phyloP scores from a whole-genome alignment of 2,797 vertebrate genomes.

The Zenarchopterus dispar region DNA sequence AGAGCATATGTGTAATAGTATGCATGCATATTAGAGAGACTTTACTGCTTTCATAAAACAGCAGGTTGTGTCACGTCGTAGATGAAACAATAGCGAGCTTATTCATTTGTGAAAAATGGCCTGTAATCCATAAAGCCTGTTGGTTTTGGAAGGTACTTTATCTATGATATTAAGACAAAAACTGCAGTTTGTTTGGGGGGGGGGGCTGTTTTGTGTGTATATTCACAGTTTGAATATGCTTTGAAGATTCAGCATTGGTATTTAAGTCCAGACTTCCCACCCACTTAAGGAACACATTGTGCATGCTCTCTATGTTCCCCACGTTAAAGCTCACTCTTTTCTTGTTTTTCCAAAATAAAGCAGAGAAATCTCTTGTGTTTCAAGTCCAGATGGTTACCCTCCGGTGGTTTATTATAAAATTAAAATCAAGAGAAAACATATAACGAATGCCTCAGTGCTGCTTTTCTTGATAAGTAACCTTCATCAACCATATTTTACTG shows the following conservation, averaged over 20 bases:
- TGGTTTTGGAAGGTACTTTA: conserved; percentile 22
- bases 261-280: conserved; percentile 22
- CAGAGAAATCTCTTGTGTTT: conserved; percentile 6
- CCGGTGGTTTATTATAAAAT: conserved; percentile 40
- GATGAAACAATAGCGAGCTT: conserved; percentile 46
- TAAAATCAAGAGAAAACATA: conserved; percentile 19
- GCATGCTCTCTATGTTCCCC: conserved; percentile 14
- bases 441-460: conserved; percentile 7
- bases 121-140: conserved; percentile 36
- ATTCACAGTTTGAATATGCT: conserved; percentile 9
- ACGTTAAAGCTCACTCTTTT: conserved; percentile 12
- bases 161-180: conserved; percentile 22
- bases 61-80: conserved; percentile 25
- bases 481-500: conserved; percentile 1
- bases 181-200: conserved; percentile 4
- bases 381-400: background rate
- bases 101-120: conserved; percentile 24
- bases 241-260: conserved; percentile 20
- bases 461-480: background rate
- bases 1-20: conserved; percentile 19
- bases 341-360: conserved; percentile 9
- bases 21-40: conserved; percentile 25
- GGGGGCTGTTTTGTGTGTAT: conserved; percentile 8
- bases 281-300: conserved; percentile 22
- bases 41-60: conserved; percentile 45